phyloP scores from a whole-genome alignment of 2,888 invertebrate species.

The Idaea aversata region DNA sequence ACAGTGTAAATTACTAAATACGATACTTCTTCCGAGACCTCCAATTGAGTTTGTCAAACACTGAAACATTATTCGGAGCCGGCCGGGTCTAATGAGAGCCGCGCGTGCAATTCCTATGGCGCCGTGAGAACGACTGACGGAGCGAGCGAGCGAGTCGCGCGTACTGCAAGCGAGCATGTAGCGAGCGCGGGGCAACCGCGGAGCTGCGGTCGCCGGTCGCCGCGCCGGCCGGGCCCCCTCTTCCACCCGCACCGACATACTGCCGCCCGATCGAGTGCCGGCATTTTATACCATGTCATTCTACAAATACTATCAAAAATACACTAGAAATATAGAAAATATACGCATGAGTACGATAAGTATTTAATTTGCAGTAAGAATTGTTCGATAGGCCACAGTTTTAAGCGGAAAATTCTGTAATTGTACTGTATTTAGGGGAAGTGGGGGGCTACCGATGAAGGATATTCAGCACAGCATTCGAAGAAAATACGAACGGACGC shows the following conservation, averaged over 20 bases:
- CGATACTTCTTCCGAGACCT: conserved; percentile 79
- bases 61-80: conserved; percentile 80
- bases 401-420: conserved; percentile 7
- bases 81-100: conserved; percentile 74
- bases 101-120: conserved; percentile 74
- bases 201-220: conserved; percentile 48
- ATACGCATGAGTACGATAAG: conserved; percentile 15
- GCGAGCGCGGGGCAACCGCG: conserved; percentile 44
- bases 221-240: conserved; percentile 35
- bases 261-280: conserved; percentile 20
- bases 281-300: conserved; percentile 55
- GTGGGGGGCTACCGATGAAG: conserved; percentile 59
- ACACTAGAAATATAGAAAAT: conserved; percentile 36
- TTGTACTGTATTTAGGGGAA: conserved; percentile 32
- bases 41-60: conserved; percentile 79
- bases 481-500: conserved; percentile 45
- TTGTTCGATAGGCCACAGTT: neutral
- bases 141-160: conserved; percentile 39
- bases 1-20: conserved; percentile 77
- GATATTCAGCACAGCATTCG: conserved; percentile 60
- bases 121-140: conserved; percentile 73
- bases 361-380: neutral
- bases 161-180: conserved; percentile 42
- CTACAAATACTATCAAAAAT: conserved; percentile 70
- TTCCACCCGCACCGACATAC: conserved; percentile 30